Evolutionary conservation across 2,888 invertebrate species (phyloP).

Genomic region (Lochmaea capreae): DNA sequence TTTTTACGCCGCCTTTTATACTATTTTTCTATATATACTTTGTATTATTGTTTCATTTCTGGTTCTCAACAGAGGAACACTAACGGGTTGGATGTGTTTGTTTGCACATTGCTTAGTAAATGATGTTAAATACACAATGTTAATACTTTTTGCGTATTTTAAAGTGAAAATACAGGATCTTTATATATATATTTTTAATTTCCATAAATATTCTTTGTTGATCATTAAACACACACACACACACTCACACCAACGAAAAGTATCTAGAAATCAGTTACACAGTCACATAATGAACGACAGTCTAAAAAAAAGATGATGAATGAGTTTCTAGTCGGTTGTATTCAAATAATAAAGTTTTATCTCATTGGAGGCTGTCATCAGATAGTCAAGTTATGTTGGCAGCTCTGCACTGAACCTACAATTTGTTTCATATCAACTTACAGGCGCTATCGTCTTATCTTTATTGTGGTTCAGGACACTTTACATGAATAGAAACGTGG

Average conservation of each 20-base stretch:
- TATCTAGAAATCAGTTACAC: slow-evolving; percentile 27
- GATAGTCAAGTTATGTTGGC: slow-evolving; percentile 59
- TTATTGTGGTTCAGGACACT: slow-evolving; percentile 58
- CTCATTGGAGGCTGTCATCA: slow-evolving; percentile 59
- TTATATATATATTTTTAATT: too few species aligned
- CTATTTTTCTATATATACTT: slow-evolving; percentile 47
- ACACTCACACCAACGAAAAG: slow-evolving; percentile 13
- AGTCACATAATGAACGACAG: slow-evolving; percentile 36
- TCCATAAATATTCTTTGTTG: neutral
- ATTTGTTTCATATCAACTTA: slow-evolving; percentile 65
- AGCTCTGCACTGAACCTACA: slow-evolving; percentile 60
- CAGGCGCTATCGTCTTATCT: slow-evolving; percentile 63
- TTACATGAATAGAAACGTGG: slow-evolving; percentile 12
- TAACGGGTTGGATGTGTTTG: neutral
- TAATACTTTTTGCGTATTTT: neutral
- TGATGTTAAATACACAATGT: too few species aligned
- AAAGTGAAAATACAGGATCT: neutral
- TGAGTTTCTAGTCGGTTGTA: slow-evolving; percentile 40
- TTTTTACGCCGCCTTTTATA: slow-evolving; percentile 54
- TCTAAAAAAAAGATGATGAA: slow-evolving; percentile 38
- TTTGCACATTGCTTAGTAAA: neutral
- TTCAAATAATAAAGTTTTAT: slow-evolving; percentile 51
- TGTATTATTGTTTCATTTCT: slow-evolving; percentile 54
- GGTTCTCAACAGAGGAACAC: neutral
- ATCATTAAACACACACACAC: slow-evolving; percentile 17